phyloP scores from a whole-genome alignment of 2,113 vertebrate genomes.

The Etheostoma spectabile region DNA sequence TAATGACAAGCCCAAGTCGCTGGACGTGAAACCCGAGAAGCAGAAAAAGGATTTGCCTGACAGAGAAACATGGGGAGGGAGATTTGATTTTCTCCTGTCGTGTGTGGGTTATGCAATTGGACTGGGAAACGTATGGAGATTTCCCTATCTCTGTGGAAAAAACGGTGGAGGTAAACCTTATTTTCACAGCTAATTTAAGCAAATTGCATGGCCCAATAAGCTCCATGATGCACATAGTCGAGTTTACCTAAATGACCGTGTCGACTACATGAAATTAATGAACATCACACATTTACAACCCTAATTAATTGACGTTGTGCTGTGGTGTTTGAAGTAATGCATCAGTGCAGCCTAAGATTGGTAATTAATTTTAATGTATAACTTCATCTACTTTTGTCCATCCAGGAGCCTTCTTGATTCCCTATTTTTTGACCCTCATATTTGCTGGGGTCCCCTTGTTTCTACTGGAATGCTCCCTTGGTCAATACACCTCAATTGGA shows the following conservation, averaged over 20 bases:
- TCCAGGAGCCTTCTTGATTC: conserved; percentile 96
- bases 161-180: conserved; percentile 93
- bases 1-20: conserved; percentile 93
- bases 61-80: conserved; percentile 95
- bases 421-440: conserved; percentile 98
- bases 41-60: conserved; percentile 89
- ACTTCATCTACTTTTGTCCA: conserved; percentile 57
- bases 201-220: conserved; percentile 31
- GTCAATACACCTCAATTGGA: conserved; percentile 96
- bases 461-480: conserved; percentile 94
- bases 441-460: conserved; percentile 98
- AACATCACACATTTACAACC: conserved; percentile 33
- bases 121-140: conserved; percentile 98
- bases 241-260: conserved; percentile 34
- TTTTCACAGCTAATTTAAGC: conserved; percentile 48
- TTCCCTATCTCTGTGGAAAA: conserved; percentile 98
- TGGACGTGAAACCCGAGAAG: conserved; percentile 94
- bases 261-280: conserved; percentile 39
- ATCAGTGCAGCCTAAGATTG: conserved; percentile 3
- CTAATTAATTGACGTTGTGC: conserved; percentile 34
- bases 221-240: conserved; percentile 28
- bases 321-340: conserved; percentile 17
- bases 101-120: conserved; percentile 99
- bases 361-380: conserved; percentile 25
- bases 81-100: conserved; percentile 98